These are phyloP conservation scores for Drosophila maculinotata DNA, from an alignment of 2,888 invertebrate genomes.

Conservation along the genomic window DNA sequence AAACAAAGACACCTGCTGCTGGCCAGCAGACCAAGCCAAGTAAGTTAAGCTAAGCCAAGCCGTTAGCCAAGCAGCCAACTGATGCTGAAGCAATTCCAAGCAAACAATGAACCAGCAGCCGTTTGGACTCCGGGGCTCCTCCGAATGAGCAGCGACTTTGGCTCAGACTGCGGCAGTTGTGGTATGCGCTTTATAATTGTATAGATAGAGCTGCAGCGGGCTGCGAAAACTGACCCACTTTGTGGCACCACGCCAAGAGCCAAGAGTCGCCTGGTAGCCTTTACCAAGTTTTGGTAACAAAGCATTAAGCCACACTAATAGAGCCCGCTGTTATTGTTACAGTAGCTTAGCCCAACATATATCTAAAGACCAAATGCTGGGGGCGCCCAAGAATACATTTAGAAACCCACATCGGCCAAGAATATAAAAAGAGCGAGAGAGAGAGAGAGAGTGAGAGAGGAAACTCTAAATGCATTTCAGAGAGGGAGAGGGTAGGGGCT, in stretches of 20 bases:
- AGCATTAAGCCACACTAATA: constrained; percentile 42
- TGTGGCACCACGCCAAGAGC: constrained; percentile 12
- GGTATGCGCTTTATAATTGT: constrained; percentile 75
- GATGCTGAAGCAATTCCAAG: constrained; percentile 14
- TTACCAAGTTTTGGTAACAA: constrained; percentile 26
- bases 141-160: constrained; percentile 20
- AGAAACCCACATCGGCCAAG: constrained; percentile 31
- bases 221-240: constrained; percentile 71
- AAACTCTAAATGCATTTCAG: constrained; percentile 26
- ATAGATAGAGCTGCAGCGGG: constrained; percentile 47
- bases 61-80: constrained; percentile 47
- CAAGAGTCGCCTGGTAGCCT: constrained; percentile 21
- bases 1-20: constrained; percentile 69
- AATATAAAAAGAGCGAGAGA: background rate
- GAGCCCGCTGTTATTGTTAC: constrained; percentile 31
- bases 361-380: constrained; percentile 23
- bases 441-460: background rate
- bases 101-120: constrained; percentile 55
- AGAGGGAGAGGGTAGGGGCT: constrained; percentile 4
- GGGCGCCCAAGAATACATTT: constrained; percentile 44
- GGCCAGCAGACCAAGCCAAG: constrained; percentile 7
- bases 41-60: constrained; percentile 27
- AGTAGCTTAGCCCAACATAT: constrained; percentile 33
- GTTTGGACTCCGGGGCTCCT: constrained; percentile 13
- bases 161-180: constrained; percentile 16